Evolutionary conservation across 1,140 invertebrate genomes (phyloP), one percentile per base, ranked within the genome.

Genomic region (Luehdorfia chinensis): DNA sequence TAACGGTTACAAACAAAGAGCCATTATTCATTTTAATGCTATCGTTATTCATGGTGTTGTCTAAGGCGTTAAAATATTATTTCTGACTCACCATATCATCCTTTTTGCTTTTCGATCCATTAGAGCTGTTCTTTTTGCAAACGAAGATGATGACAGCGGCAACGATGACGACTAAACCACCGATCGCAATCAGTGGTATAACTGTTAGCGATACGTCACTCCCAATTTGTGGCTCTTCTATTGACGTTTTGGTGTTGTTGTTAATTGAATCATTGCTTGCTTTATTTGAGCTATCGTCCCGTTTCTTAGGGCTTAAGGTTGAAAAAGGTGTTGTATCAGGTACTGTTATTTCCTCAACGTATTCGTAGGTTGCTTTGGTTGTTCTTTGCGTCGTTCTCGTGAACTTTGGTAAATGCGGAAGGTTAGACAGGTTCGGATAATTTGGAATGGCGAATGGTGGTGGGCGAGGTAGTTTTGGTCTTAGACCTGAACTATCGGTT

Each of bases 71-170:
- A 6, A 18, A 41, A 31, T 39, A 14, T 11, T 13, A n/a, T n/a
- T 25, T 15, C 1, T 48, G 16, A 70, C 79, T 75, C 36, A 84
- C 83, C 83, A 83, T 86, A 27, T 84, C 79, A 32, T 86, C 83
- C 50, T 86, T 85, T 39, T 79, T 78, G 5, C 59, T 75, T 12
- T 71, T 72, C 2, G 62, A 47, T 50, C 71, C 75, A 6, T 59
- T 59, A 2, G 54, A 39, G 36, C 55, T 55, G 23, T 80, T 76
- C 54, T 78, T 84, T 45, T 72, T 80, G 66, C 79, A 84, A 5
- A 86, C 66, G 55, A 79, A 81, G 3, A 80, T 53, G 12, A 83
- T 76, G 1, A 83, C 83, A 1, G 53, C 74, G 30, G 70, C 76
- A 1, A 86, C 83, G n/a, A 86, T 70, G 1, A 74, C 51, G 8